Conservation (phyloP, 2,113 vertebrate species). For the Tringa solitaria region DNA sequence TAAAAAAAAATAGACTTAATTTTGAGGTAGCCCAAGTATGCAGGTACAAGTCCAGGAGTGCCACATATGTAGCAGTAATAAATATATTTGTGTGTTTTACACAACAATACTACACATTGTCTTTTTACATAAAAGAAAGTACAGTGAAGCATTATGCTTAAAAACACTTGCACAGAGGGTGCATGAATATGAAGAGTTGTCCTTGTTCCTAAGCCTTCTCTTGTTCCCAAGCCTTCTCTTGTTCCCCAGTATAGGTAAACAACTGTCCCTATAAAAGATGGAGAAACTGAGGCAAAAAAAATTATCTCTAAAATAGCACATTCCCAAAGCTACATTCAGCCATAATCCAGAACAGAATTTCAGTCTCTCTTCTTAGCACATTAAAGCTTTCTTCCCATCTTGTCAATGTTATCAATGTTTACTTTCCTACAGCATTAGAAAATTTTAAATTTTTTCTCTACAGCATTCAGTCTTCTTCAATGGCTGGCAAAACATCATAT, state of each 20-base stretch:
- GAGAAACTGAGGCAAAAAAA: not conserved
- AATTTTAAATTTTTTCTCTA: not conserved
- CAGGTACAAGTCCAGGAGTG: not conserved
- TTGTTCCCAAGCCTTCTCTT: not conserved
- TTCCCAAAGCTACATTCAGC: not conserved
- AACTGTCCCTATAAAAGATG: not conserved
- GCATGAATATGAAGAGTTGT: not conserved
- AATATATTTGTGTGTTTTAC: not conserved
- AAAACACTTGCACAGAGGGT: not conserved
- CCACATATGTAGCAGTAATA: not conserved
- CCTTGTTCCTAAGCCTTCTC: not conserved
- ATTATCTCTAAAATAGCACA: not conserved
- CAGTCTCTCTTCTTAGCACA: not conserved
- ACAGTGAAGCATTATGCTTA: not conserved
- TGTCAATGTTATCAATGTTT: not conserved
- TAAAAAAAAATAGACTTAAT: not conserved
- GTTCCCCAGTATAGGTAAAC: not conserved
- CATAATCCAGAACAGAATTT: not conserved
- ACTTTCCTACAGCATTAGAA: not conserved
- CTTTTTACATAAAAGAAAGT: not conserved
- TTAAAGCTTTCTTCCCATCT: not conserved
- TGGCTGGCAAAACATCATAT: not conserved
- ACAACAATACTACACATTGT: not conserved
- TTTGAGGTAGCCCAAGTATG: not conserved
- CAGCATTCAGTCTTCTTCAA: not conserved